phyloP scores from a whole-genome alignment of 2,888 invertebrate genomes.

The Drosophila ochracea region DNA sequence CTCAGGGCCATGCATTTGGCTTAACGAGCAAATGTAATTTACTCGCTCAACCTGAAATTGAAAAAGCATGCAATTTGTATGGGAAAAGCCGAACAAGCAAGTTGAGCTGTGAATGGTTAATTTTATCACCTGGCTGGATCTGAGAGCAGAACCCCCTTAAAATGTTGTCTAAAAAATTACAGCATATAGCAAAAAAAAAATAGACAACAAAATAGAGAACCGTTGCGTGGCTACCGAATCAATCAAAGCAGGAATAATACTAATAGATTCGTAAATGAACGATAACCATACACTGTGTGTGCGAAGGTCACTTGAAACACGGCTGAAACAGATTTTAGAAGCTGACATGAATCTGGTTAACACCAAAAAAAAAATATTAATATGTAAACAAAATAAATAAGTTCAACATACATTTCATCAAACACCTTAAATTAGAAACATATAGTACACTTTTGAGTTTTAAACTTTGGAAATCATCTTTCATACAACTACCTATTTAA shows the following conservation, averaged over 20 bases:
- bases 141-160: slow-evolving; percentile 16
- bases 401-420: neutral
- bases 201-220: slow-evolving; percentile 3
- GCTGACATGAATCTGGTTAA: neutral
- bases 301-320: neutral
- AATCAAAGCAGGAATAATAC: slow-evolving; percentile 31
- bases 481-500: neutral
- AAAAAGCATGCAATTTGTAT: slow-evolving; percentile 59
- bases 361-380: neutral
- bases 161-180: slow-evolving; percentile 53
- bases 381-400: neutral
- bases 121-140: slow-evolving; percentile 17
- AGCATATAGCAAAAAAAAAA: slow-evolving; percentile 32
- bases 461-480: neutral
- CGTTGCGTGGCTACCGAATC: slow-evolving; percentile 31
- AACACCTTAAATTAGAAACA: neutral
- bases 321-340: neutral
- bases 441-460: neutral
- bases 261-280: neutral
- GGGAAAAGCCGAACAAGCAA: slow-evolving; percentile 6
- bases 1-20: slow-evolving; percentile 14
- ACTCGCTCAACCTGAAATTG: slow-evolving; percentile 57
- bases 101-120: slow-evolving; percentile 7
- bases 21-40: slow-evolving; percentile 50
- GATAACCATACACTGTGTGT: neutral